Conservation (phyloP, 2,888 invertebrate species). For the Cryptocheilus praepositus region DNA sequence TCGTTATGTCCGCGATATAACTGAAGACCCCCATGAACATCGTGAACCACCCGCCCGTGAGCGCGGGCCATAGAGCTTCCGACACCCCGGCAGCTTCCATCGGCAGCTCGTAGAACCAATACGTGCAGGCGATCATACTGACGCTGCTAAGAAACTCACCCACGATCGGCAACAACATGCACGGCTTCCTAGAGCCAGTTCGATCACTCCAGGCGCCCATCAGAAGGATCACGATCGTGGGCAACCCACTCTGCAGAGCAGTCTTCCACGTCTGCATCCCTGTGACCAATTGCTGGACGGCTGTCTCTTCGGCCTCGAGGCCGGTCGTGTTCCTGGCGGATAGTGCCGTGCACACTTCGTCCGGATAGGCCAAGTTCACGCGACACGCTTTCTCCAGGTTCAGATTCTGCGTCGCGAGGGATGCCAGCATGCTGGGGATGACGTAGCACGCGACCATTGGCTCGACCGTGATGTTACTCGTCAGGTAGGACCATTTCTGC, state of each 20-base stretch:
- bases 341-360: slow-evolving; percentile 85
- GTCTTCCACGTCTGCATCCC: slow-evolving; percentile 92
- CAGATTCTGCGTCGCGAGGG: slow-evolving; percentile 88
- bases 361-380: slow-evolving; percentile 85
- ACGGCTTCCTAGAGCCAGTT: slow-evolving; percentile 84
- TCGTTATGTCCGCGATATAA: slow-evolving; percentile 91
- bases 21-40: slow-evolving; percentile 94
- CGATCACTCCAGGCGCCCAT: slow-evolving; percentile 82
- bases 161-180: slow-evolving; percentile 88
- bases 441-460: slow-evolving; percentile 86
- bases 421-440: slow-evolving; percentile 80
- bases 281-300: slow-evolving; percentile 80
- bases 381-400: slow-evolving; percentile 91
- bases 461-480: slow-evolving; percentile 84
- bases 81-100: slow-evolving; percentile 88
- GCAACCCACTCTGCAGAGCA: slow-evolving; percentile 87
- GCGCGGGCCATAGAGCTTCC: slow-evolving; percentile 87
- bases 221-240: slow-evolving; percentile 88
- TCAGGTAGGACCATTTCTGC: slow-evolving; percentile 78
- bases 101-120: slow-evolving; percentile 85
- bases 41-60: slow-evolving; percentile 91
- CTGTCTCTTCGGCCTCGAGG: slow-evolving; percentile 79
- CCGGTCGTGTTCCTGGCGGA: slow-evolving; percentile 83
- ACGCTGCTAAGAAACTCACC: slow-evolving; percentile 88
- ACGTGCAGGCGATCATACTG: slow-evolving; percentile 87